These are phyloP conservation scores for Euura saliciscinereae DNA, from an alignment of 1,140 invertebrate genomes.

Conservation along the genomic window DNA sequence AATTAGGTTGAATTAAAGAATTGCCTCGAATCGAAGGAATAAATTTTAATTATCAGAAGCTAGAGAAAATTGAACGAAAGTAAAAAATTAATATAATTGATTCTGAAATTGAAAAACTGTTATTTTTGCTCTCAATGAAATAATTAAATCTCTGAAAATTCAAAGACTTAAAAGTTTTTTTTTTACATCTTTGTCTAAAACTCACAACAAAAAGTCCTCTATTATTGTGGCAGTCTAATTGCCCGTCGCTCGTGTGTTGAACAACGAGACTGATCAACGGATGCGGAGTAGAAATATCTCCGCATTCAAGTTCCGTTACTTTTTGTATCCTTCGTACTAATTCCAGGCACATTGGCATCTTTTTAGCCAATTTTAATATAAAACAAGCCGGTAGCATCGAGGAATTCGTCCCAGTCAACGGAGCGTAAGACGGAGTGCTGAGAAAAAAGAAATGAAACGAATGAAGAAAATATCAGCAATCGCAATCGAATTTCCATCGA, in stretches of 20 bases:
- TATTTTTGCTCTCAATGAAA: too few species aligned
- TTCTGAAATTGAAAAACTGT: too few species aligned
- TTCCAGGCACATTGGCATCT: conserved; percentile 82
- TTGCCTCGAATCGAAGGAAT: too few species aligned
- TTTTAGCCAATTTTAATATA: conserved; percentile 83
- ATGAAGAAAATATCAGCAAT: not conserved
- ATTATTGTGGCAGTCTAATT: conserved; percentile 72
- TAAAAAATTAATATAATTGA: too few species aligned
- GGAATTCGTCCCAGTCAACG: conserved; percentile 82
- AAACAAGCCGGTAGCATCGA: conserved; percentile 89
- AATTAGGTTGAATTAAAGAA: too few species aligned
- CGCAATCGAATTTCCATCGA: not conserved
- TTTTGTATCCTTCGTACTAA: conserved; percentile 75
- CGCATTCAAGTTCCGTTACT: conserved; percentile 76
- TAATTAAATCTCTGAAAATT: conserved; percentile 12
- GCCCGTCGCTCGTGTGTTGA: conserved; percentile 72
- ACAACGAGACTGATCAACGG: conserved; percentile 80
- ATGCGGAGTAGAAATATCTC: conserved; percentile 67
- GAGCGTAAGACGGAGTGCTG: conserved; percentile 80
- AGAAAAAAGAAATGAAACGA: not conserved
- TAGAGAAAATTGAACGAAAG: too few species aligned
- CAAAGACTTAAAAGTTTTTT: not conserved
- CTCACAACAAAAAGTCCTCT: conserved; percentile 80
- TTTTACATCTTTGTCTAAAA: too few species aligned
- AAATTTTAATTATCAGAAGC: too few species aligned